Percentiles rank a stretch among this genome's conserved stretches.
Evolutionary conservation across 2,113 vertebrate genomes (phyloP).

Genomic region (Silurus meridionalis): DNA sequence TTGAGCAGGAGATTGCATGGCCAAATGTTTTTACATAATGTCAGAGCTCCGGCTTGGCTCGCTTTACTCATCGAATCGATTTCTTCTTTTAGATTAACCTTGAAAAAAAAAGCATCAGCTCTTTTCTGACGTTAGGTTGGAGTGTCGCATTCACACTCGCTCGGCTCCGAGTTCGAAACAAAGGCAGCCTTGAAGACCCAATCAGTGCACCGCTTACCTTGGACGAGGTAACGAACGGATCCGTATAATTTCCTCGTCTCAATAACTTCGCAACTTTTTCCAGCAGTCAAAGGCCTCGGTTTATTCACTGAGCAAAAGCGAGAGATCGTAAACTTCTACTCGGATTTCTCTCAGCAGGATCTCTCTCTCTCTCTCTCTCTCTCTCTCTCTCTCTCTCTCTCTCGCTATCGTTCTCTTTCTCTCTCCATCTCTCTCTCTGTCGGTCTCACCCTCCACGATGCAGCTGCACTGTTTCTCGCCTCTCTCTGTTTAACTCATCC

Average conservation of each 20-base stretch:
- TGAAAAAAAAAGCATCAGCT: slow-evolving; percentile 40
- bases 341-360: slow-evolving; percentile 36
- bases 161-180: not conserved
- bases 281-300: slow-evolving; percentile 37
- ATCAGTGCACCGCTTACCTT: slow-evolving; percentile 32
- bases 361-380: slow-evolving; percentile 31
- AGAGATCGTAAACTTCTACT: slow-evolving; percentile 6
- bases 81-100: slow-evolving; percentile 34
- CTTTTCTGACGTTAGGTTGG: not conserved
- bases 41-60: not conserved
- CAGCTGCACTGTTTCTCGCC: slow-evolving; percentile 45
- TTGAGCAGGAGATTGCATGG: not conserved
- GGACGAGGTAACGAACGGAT: not conserved
- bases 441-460: not conserved
- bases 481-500: slow-evolving; percentile 49
- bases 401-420: slow-evolving; percentile 29
- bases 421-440: slow-evolving; percentile 25
- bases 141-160: not conserved
- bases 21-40: not conserved
- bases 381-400: slow-evolving; percentile 17
- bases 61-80: not conserved
- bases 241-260: slow-evolving; percentile 26
- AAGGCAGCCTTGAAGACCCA: slow-evolving; percentile 24
- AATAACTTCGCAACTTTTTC: slow-evolving; percentile 33
- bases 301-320: slow-evolving; percentile 23